Base-by-base conservation (phyloP, 2,888 invertebrate species). In the Baccha elongata region DNA sequence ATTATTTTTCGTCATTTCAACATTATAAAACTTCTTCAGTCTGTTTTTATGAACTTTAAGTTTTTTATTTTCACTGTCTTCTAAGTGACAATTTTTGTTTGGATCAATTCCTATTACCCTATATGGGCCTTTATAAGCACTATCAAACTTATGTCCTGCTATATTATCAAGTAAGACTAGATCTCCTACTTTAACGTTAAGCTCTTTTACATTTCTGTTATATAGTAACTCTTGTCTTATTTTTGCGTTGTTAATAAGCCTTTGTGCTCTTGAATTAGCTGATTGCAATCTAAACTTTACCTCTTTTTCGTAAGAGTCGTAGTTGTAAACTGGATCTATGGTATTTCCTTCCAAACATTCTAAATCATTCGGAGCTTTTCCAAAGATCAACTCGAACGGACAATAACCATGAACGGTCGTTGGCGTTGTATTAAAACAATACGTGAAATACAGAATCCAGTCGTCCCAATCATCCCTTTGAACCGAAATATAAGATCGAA, bases 111-210 rank as follows among this genome's bases (percentile, higher is more conserved):
- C 19, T 23, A 35, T 19, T 37, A 72, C 42, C 37, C 15, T 55
- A 46, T 53, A 74, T n/a, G 65, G 73, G 11, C 73, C 44, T 17
- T 19, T 58, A 21, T 26, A 69, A 13, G 15, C 21, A 2, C 6
- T 10, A 5, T 69, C 44, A 13, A 69, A 52, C 11, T 73, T 65
- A 23, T 55, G 64, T 1, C 73, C 65, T 19, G 35, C 48, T n/a
- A 65, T 13, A 65, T 73, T 73, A 46, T 35, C 32, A 15, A 73
- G 10, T 19, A 73, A 35, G 19, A 73, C 72, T 21, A 40, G 29
- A 44, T 67, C 44, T 35, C 42, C 37, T 11, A 26, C 10, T 21
- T 21, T 15, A 37, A 62, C 3, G 10, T 8, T 11, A 8, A 35
- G 3, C 10, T 35, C 32, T 10, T 62, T 44, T 40, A 35, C 8